Conservation (phyloP, 2,797 vertebrate species). For the Xenentodon cancila region DNA sequence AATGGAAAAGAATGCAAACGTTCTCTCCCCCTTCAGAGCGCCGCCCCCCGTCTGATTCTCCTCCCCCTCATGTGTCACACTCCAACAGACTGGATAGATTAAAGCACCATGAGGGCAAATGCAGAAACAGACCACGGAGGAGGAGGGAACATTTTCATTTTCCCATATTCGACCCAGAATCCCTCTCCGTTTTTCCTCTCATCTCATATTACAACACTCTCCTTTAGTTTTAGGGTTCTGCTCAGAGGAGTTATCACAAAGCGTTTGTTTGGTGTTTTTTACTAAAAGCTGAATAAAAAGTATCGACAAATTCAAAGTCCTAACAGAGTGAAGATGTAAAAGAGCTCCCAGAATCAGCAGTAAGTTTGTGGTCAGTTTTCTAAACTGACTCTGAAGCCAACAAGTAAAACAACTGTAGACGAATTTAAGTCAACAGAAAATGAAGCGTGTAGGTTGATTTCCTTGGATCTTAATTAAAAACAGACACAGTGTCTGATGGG, state of each 20-base stretch:
- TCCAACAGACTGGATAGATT: conserved; percentile 74
- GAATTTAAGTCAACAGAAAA: too few relatives aligned
- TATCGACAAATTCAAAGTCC: too few relatives aligned
- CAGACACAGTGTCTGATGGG: too few relatives aligned
- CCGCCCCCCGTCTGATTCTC: conserved; percentile 40
- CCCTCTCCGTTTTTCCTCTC: conserved; percentile 10
- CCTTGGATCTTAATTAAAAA: too few relatives aligned
- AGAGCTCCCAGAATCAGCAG: too few relatives aligned
- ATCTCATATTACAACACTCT: neutral
- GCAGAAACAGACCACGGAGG: conserved; percentile 9
- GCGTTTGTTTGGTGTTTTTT: too few relatives aligned
- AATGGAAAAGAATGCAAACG: conserved; percentile 75
- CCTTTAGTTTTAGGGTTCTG: conserved; percentile 2
- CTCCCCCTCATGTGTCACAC: conserved; percentile 66
- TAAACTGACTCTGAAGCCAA: too few relatives aligned
- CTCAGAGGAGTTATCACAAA: neutral
- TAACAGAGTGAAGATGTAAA: too few relatives aligned
- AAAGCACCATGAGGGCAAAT: conserved; percentile 62
- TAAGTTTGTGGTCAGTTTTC: too few relatives aligned
- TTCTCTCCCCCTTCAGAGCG: conserved; percentile 20
- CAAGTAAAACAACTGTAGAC: too few relatives aligned
- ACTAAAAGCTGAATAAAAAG: too few relatives aligned
- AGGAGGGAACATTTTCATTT: conserved; percentile 33
- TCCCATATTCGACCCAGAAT: conserved; percentile 49
- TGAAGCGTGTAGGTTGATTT: too few relatives aligned